phyloP scores from a whole-genome alignment of 2,888 invertebrate species.

The Tenthredo distinguenda region DNA sequence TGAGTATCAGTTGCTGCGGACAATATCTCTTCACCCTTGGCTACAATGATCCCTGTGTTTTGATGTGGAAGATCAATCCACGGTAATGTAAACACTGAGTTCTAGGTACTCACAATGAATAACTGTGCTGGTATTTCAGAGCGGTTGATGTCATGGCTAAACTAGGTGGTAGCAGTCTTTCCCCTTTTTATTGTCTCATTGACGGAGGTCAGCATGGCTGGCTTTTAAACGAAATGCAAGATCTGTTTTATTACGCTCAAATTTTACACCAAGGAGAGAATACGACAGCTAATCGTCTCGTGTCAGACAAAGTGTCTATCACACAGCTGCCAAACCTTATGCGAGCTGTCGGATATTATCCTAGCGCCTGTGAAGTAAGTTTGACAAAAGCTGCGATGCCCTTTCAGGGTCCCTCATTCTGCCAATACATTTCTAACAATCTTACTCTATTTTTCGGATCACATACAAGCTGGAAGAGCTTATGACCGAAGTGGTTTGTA shows the following conservation, averaged over 20 bases:
- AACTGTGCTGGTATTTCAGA: constrained; percentile 69
- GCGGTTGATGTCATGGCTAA: constrained; percentile 79
- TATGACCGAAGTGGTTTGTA: constrained; percentile 81
- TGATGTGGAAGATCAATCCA: constrained; percentile 82
- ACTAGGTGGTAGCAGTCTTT: constrained; percentile 81
- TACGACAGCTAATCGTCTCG: constrained; percentile 81
- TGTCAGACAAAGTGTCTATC: constrained; percentile 83
- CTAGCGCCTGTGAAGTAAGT: constrained; percentile 86
- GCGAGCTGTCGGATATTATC: constrained; percentile 88
- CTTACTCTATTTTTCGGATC: constrained; percentile 54
- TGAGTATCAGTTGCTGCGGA: constrained; percentile 78
- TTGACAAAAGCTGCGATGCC: background rate
- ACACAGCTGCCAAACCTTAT: constrained; percentile 87
- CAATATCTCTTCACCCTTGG: constrained; percentile 81
- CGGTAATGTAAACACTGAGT: constrained; percentile 73
- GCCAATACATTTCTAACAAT: constrained; percentile 6
- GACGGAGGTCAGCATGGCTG: constrained; percentile 86
- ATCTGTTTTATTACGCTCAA: constrained; percentile 89
- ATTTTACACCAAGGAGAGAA: constrained; percentile 86
- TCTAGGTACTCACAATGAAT: background rate
- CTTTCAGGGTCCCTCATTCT: background rate
- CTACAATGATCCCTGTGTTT: constrained; percentile 79
- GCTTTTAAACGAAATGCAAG: constrained; percentile 86
- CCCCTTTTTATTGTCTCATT: constrained; percentile 86
- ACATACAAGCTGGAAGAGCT: constrained; percentile 81